These are phyloP conservation scores for Homarus americanus DNA, from an alignment of 1,140 invertebrate species.

Conservation along the genomic window DNA sequence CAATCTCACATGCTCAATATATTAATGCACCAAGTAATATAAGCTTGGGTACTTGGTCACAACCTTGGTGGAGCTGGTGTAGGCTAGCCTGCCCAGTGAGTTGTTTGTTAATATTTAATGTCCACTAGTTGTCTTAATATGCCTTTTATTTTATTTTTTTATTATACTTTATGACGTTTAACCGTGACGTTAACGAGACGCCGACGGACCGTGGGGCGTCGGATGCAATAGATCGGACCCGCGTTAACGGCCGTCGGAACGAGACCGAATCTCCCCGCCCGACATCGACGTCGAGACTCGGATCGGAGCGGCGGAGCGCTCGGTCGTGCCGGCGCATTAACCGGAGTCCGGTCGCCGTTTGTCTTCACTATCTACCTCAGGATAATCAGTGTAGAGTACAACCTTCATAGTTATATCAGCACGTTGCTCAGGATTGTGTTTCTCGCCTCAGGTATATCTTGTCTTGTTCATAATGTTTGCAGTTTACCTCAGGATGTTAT, in stretches of 20 bases:
- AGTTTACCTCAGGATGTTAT: slow-evolving; percentile 59
- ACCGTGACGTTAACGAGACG: not conserved
- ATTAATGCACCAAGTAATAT: not conserved
- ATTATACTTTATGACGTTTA: not conserved
- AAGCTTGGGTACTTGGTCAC: not conserved
- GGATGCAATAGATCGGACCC: not conserved
- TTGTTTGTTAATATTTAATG: not conserved
- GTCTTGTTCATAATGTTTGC: slow-evolving; percentile 58
- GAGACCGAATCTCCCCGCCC: not conserved
- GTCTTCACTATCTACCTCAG: slow-evolving; percentile 53
- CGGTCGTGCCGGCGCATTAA: too few species aligned
- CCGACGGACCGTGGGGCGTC: not conserved
- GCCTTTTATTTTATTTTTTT: not conserved
- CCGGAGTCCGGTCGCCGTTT: not conserved
- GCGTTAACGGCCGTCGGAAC: not conserved
- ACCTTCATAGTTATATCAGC: slow-evolving; percentile 13
- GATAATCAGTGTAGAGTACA: slow-evolving; percentile 59
- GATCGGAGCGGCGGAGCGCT: too few species aligned
- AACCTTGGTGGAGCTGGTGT: not conserved
- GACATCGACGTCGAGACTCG: not conserved
- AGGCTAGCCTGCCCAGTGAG: not conserved
- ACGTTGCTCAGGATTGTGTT: slow-evolving; percentile 31
- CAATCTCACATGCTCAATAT: not conserved
- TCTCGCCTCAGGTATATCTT: slow-evolving; percentile 26
- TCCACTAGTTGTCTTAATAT: not conserved